These are phyloP conservation scores for Leucozona laternaria DNA, from an alignment of 2,888 invertebrate genomes.

Conservation along the genomic window DNA sequence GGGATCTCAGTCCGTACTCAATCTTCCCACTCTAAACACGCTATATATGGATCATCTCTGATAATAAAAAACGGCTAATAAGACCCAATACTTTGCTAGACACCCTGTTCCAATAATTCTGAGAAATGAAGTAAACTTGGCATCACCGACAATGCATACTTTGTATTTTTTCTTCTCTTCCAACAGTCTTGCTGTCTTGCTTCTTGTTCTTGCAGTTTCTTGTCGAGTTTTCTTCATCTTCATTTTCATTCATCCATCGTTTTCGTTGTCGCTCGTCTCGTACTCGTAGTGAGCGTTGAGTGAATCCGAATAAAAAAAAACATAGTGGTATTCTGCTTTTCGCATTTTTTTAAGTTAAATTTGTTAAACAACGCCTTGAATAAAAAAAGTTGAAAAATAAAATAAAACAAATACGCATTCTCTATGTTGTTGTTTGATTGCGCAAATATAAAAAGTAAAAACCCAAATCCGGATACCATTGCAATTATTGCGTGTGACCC, in stretches of 20 bases:
- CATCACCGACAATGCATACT: not conserved
- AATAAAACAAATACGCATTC: conserved; percentile 11
- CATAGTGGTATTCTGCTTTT: conserved; percentile 1
- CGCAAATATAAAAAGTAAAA: conserved; percentile 66
- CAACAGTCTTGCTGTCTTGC: not conserved
- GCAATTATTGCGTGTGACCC: conserved; percentile 37
- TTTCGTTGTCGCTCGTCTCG: conserved; percentile 12
- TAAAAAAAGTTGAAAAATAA: conserved; percentile 12
- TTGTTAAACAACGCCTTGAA: conserved; percentile 21
- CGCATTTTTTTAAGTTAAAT: conserved; percentile 10
- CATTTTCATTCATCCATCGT: conserved; percentile 13
- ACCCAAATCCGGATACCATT: conserved; percentile 56
- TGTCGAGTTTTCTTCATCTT: not conserved
- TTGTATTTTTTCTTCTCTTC: not conserved
- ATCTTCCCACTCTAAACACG: no score
- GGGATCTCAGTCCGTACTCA: no score
- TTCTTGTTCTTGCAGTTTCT: conserved; percentile 7
- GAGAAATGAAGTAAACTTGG: not conserved
- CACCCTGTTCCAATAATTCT: no score
- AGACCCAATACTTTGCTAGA: no score
- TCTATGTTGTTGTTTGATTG: conserved; percentile 57
- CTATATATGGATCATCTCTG: no score
- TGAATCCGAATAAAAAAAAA: conserved; percentile 15
- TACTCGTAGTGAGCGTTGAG: not conserved
- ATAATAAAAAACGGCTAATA: no score